Evolutionary conservation across 2,888 invertebrate species (phyloP), one percentile per base, ranked within the genome.

Genomic region (Noctua pronuba): DNA sequence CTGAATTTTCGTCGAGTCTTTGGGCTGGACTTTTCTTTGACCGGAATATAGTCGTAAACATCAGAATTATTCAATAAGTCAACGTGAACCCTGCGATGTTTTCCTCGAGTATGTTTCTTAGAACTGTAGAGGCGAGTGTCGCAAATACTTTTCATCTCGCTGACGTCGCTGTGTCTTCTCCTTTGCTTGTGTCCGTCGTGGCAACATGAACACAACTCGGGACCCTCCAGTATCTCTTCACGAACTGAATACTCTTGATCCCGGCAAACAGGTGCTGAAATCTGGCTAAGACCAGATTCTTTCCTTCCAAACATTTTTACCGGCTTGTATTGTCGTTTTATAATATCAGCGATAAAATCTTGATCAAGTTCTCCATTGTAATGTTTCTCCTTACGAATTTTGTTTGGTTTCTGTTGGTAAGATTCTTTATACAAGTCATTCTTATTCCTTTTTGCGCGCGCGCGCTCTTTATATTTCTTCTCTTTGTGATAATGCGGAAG

Each of bases 21-120:
- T 2, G 96, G 95, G 83, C 95, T 96, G 2, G 94, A 91, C 84
- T 94, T 95, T 88, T 96, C 96, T 86, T 95, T 96, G 4, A 96
- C 96, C 3, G 96, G 96, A 49, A 96, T 88, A 46, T 95, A 77
- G 76, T 96, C 96, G 80, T 96, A 96, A 52, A 93, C 83, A 24
- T 92, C 92, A 41, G 95, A 92, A 85, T 96, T 92, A 81, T 95
- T 94, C 74, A 94, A 94, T 49, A 85, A 75, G 69, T 94, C 92
- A 58, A 88, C 75, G 41, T 90, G 86, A 62, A 81, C 89, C 73
- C 83, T 90, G 65, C 83, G 89, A 76, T 90, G 88, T 80, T 88
- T 93, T 35, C 85, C 82, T 52, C 92, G 91, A n/a, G 86, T 74
- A 66, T 88, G 88, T 77, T 88, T 91, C 76, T 92, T 93, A 0